Evolutionary conservation across 2,113 vertebrate species (phyloP).

Genomic region (Campylorhamphus procurvoides): DNA sequence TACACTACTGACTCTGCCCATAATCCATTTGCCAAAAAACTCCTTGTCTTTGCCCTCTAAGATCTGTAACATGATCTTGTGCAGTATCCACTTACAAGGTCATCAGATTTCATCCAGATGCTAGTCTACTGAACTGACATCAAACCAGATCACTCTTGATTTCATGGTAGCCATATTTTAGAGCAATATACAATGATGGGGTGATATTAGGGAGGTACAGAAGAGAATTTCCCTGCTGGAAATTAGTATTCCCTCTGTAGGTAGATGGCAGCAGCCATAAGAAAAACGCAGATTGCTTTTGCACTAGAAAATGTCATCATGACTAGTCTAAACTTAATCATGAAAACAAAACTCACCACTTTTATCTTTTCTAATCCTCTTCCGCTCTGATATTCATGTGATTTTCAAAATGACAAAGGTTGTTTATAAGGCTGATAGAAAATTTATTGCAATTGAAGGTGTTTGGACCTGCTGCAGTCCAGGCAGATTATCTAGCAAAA

Average conservation of each 20-base stretch:
- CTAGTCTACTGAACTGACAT: not conserved
- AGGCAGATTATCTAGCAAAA: not conserved
- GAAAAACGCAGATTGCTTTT: not conserved
- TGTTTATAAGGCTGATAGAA: not conserved
- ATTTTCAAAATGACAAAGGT: not conserved
- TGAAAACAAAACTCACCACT: not conserved
- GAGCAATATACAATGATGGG: not conserved
- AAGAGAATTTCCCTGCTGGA: not conserved
- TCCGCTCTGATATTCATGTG: not conserved
- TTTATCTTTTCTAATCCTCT: not conserved
- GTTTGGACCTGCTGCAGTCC: not conserved
- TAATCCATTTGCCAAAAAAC: not conserved
- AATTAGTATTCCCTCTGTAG: not conserved
- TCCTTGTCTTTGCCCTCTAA: not conserved
- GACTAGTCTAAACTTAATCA: not conserved
- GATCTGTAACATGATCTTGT: not conserved
- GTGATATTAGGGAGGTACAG: not conserved
- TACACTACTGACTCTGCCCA: not conserved
- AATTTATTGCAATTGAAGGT: not conserved
- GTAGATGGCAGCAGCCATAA: not conserved
- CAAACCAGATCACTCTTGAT: not conserved
- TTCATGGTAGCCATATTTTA: not conserved
- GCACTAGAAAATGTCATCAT: not conserved
- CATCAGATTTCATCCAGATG: not conserved
- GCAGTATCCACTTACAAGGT: not conserved